phyloP scores from a whole-genome alignment of 2,888 invertebrate genomes.

The Ethmia dodecea region DNA sequence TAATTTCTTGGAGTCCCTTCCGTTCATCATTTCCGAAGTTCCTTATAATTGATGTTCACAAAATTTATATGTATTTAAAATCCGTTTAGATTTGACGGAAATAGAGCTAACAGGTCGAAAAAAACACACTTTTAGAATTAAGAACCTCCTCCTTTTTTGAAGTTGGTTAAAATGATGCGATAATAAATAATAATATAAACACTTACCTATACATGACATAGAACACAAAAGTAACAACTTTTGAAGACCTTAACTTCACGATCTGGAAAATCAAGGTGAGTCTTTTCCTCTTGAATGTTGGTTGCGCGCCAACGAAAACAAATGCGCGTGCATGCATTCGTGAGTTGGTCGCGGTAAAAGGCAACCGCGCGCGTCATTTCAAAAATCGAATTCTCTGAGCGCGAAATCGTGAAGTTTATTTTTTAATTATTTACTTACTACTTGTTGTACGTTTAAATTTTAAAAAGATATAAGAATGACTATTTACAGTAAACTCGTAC shows the following conservation, averaged over 20 bases:
- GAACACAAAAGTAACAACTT: too few relatives aligned
- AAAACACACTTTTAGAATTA: background rate
- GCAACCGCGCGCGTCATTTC: slow-evolving; percentile 25
- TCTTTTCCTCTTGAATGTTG: slow-evolving; percentile 29
- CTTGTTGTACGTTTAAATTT: background rate
- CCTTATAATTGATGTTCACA: too few relatives aligned
- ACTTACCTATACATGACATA: too few relatives aligned
- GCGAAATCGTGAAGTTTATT: too few relatives aligned
- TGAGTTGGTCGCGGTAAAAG: slow-evolving; percentile 39
- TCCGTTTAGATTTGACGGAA: background rate
- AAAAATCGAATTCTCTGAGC: slow-evolving; percentile 21
- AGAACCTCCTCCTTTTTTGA: background rate
- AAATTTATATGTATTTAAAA: too few relatives aligned
- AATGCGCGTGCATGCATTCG: slow-evolving; percentile 40
- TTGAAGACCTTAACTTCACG: too few relatives aligned
- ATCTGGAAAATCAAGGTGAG: slow-evolving; percentile 55
- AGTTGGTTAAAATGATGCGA: slow-evolving; percentile 1
- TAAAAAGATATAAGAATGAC: slow-evolving; percentile 39
- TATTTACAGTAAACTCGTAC: slow-evolving; percentile 71
- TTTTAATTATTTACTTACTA: slow-evolving; percentile 1
- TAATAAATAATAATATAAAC: too few relatives aligned
- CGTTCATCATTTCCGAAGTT: too few relatives aligned
- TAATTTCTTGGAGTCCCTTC: too few relatives aligned
- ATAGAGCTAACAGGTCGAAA: background rate
- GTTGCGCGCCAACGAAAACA: slow-evolving; percentile 36